Evolutionary conservation across 2,797 vertebrate genomes (phyloP).

Genomic region (Avahi laniger): DNA sequence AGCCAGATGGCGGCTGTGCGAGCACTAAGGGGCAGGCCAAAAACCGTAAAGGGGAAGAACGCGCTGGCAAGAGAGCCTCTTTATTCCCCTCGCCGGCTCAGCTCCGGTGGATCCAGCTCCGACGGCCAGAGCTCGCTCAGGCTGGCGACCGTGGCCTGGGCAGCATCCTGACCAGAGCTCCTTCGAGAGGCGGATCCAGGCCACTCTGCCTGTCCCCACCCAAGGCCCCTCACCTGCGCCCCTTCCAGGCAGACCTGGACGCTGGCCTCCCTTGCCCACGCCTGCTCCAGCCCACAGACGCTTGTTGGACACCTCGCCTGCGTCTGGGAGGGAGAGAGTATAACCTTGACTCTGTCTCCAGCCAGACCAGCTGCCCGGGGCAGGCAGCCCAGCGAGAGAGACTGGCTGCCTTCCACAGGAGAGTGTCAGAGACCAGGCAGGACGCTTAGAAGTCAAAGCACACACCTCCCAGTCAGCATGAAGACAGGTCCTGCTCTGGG

Average conservation of each 20-base stretch:
- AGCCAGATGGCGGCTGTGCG: constrained; percentile 77
- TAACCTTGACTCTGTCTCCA: background rate
- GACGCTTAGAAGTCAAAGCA: background rate
- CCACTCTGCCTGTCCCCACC: background rate
- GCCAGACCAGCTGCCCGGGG: background rate
- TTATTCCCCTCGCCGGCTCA: constrained; percentile 9
- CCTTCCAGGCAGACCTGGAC: background rate
- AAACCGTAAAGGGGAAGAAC: constrained; percentile 68
- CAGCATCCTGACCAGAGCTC: background rate
- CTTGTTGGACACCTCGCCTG: background rate
- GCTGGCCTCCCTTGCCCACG: background rate
- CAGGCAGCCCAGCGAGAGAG: background rate
- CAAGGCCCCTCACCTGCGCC: background rate
- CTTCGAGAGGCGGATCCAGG: too few species aligned
- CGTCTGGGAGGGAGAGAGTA: background rate
- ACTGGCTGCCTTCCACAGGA: background rate
- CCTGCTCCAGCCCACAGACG: background rate
- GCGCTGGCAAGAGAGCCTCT: constrained; percentile 65
- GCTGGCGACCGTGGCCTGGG: background rate
- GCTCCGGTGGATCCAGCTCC: background rate
- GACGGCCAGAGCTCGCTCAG: background rate
- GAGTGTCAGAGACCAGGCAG: background rate
- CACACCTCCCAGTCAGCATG: background rate
- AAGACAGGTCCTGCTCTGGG: background rate
- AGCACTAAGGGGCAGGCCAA: constrained; percentile 78